Conservation (phyloP, 2,888 invertebrate genomes). For the Pristionchus exspectatus region DNA sequence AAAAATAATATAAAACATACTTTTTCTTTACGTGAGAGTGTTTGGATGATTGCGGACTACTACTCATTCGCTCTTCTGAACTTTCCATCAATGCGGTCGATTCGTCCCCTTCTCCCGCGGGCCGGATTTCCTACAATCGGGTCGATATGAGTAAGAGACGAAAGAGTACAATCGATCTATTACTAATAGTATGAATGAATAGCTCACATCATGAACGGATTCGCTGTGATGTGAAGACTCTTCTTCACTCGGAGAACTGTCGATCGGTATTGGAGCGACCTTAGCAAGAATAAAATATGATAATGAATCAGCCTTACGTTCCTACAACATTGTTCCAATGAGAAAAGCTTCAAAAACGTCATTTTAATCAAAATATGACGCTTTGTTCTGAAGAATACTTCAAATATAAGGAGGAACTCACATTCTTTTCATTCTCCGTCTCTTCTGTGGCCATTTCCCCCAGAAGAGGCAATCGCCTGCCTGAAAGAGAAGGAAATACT, state of each 20-base stretch:
- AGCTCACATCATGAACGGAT: neutral
- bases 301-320: no score
- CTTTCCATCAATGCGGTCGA: conserved; percentile 52
- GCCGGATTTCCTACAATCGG: neutral
- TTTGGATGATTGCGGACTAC: neutral
- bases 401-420: neutral
- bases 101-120: conserved; percentile 26
- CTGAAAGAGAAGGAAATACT: conserved; percentile 2
- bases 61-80: conserved; percentile 42
- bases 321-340: neutral
- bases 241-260: conserved; percentile 42
- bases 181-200: neutral
- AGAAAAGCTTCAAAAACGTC: neutral
- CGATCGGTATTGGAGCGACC: conserved; percentile 34
- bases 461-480: conserved; percentile 23
- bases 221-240: conserved; percentile 11
- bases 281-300: neutral
- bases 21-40: conserved; percentile 24
- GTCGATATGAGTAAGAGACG: neutral
- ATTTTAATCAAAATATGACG: neutral
- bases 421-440: conserved; percentile 42
- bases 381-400: neutral
- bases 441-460: neutral
- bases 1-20: neutral
- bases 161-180: neutral